A percentile compares a stretch with the other conserved stretches of the same genome.
phyloP scores from a whole-genome alignment of 2,888 invertebrate species.

The Lasiommata megera region DNA sequence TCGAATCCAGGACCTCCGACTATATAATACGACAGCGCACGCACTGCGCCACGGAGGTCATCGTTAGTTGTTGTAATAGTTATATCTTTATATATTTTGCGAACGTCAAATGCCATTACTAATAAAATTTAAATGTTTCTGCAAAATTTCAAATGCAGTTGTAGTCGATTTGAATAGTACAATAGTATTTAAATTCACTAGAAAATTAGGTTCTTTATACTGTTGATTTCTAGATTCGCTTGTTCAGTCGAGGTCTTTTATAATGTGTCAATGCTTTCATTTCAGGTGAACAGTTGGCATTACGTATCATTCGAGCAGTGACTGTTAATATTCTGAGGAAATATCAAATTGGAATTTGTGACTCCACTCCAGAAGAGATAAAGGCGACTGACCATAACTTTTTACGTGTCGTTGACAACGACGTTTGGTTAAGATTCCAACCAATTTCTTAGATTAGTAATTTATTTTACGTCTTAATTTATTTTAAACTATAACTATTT shows the following conservation, averaged over 20 bases:
- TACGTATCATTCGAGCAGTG: constrained; percentile 52
- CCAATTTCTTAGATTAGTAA: constrained; percentile 22
- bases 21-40: too few relatives aligned
- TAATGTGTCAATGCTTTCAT: constrained; percentile 22
- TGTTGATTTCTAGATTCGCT: background rate
- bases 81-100: too few relatives aligned
- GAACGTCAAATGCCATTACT: too few relatives aligned
- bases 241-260: constrained; percentile 1
- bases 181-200: background rate
- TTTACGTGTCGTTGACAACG: constrained; percentile 50
- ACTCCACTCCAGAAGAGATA: constrained; percentile 49
- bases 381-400: constrained; percentile 58
- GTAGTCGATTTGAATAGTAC: background rate
- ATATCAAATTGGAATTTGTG: constrained; percentile 50
- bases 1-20: too few relatives aligned
- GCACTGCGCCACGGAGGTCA: too few relatives aligned
- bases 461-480: background rate
- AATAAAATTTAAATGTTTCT: background rate
- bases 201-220: background rate
- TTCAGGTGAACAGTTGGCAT: constrained; percentile 63
- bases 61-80: too few relatives aligned
- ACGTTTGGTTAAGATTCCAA: constrained; percentile 61
- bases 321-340: constrained; percentile 47
- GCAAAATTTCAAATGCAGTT: background rate
- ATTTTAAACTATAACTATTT: background rate